Percentiles rank a stretch among this genome's conserved stretches.
These are phyloP conservation scores for Boleophthalmus pectinirostris DNA, from an alignment of 2,113 vertebrate genomes.

Conservation along the genomic window DNA sequence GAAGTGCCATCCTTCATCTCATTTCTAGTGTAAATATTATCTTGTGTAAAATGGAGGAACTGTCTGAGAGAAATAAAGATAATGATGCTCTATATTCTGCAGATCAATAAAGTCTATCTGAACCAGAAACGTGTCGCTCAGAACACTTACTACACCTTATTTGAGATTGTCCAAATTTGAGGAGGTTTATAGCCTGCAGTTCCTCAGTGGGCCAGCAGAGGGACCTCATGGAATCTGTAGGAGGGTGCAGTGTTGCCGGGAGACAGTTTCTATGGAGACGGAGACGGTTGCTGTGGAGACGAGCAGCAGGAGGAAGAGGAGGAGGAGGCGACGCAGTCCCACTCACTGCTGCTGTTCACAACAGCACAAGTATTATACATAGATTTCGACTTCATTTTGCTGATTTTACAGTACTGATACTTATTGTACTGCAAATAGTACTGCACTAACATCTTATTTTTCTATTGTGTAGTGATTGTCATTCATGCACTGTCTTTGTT, in stretches of 20 bases:
- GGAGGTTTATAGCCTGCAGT: neutral
- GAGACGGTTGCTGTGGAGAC: constrained; percentile 12
- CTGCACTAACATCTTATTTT: neutral
- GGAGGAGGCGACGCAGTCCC: constrained; percentile 25
- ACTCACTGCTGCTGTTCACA: constrained; percentile 9
- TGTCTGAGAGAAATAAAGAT: constrained; percentile 5
- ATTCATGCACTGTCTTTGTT: neutral
- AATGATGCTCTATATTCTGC: constrained; percentile 9
- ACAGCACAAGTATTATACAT: constrained; percentile 2
- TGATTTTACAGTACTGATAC: neutral
- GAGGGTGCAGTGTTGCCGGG: constrained; percentile 1
- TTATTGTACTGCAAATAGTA: neutral
- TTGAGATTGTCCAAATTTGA: neutral
- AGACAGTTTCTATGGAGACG: constrained; percentile 6
- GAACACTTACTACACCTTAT: neutral
- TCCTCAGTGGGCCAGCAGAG: neutral
- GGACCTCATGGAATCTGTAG: neutral
- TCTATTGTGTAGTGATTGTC: neutral
- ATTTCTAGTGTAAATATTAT: constrained; percentile 7
- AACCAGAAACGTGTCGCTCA: neutral
- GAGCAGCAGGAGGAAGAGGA: constrained; percentile 53
- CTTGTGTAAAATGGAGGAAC: constrained; percentile 12
- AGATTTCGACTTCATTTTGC: neutral
- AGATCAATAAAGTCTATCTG: constrained; percentile 13
- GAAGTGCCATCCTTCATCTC: neutral